phyloP scores from a whole-genome alignment of 2,888 invertebrate species.

The Drosophila suboccidentalis region DNA sequence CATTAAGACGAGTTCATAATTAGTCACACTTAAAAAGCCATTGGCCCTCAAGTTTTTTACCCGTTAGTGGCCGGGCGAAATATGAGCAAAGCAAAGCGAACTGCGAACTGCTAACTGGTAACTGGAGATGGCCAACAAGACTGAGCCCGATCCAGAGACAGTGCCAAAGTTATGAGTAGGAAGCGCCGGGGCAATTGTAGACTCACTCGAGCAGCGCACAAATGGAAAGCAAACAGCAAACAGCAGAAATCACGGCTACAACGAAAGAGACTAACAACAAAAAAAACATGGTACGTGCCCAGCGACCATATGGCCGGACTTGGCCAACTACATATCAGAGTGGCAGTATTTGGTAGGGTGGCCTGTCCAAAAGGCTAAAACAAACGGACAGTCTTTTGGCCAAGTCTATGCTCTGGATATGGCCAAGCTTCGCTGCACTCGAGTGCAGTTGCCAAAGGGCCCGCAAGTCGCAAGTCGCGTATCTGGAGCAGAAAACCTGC shows the following conservation, averaged over 20 bases:
- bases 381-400: slow-evolving; percentile 34
- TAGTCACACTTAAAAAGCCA: slow-evolving; percentile 80
- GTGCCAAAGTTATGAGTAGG: slow-evolving; percentile 54
- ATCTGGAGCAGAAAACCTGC: slow-evolving; percentile 74
- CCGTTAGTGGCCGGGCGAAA: slow-evolving; percentile 73
- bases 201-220: slow-evolving; percentile 46
- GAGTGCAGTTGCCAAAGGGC: slow-evolving; percentile 73
- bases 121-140: slow-evolving; percentile 51
- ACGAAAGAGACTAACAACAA: slow-evolving; percentile 1
- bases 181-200: slow-evolving; percentile 46
- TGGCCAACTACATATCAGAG: slow-evolving; percentile 22
- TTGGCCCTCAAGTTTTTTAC: slow-evolving; percentile 67
- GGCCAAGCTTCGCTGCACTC: slow-evolving; percentile 74
- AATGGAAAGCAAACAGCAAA: slow-evolving; percentile 67
- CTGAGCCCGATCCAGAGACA: slow-evolving; percentile 18
- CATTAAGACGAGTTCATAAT: slow-evolving; percentile 66
- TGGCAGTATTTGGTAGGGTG: slow-evolving; percentile 9
- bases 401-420: slow-evolving; percentile 26
- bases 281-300: slow-evolving; percentile 64
- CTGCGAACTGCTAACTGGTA: slow-evolving; percentile 36
- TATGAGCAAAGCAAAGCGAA: slow-evolving; percentile 58
- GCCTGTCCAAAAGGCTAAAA: slow-evolving; percentile 23
- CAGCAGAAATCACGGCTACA: slow-evolving; percentile 44
- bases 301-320: slow-evolving; percentile 52
- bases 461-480: slow-evolving; percentile 50